Evolutionary conservation across 2,797 vertebrate species (phyloP), one percentile per base, ranked within the genome.

Genomic region (Anguilla anguilla): DNA sequence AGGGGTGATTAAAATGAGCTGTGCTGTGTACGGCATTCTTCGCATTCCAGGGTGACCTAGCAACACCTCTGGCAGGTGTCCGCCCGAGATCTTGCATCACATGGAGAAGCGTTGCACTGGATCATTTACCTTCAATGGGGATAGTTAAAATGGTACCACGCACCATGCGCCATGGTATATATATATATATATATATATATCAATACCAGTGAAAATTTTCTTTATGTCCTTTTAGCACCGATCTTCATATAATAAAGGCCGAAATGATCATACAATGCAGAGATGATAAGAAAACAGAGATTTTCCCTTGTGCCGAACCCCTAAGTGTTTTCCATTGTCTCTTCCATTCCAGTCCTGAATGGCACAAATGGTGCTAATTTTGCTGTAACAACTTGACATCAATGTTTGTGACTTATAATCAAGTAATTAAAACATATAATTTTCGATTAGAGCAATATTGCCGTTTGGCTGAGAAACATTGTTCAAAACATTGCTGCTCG

Each of bases 11-110:
- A 88, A 87, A 69, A 43, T 49, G 77, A 49, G 49, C 64, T 53
- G 74, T 51, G 13, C 31, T 85, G 86, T 81, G 55, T 61, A 81
- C 53, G 19, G 59, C 86, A 82, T 89, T 88, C 86, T 61, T 15
- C n/a, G n/a, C 83, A 90, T 89, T 89, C 87, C 88, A 59, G 72
- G 67, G 87, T 91, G 86, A 87, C 87, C 85, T 89, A 88, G 90
- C 85, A 88, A 89, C 90, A 51, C 67, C 86, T 59, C 86, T 81
- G 87, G 86, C 17, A 86, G 55, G 53, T 79, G 81, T 86, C 59
- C 7, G 51, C 46, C 28, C 19, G 39, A 77, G 11, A 49, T 39
- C 19, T 57, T 28, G 59, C 83, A 82, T 88, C 86, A 59, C 84
- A 61, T 61, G 84, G 74, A 74, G 82, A 86, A 82, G 31, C 69